Evolutionary conservation across 37 sponge, comb jelly and placozoan genomes (phyloP).

Genomic region (Oopsacas minuta): DNA sequence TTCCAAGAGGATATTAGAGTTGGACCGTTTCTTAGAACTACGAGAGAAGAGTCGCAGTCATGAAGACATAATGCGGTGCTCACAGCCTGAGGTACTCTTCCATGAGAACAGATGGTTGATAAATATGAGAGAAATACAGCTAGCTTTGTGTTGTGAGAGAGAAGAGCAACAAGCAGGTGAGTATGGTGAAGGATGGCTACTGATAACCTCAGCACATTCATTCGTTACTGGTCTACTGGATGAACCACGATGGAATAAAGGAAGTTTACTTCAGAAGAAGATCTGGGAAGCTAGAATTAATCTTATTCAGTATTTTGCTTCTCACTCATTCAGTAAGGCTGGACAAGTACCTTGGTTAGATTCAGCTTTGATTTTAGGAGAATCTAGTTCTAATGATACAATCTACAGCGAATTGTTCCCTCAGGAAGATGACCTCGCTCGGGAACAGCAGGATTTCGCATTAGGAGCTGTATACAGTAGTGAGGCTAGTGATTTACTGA

Average conservation of each 20-base stretch:
- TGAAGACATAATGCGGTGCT: not conserved
- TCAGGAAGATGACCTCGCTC: not conserved
- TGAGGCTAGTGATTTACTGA: not conserved
- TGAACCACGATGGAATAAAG: not conserved
- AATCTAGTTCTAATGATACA: not conserved
- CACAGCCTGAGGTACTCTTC: not conserved
- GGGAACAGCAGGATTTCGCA: not conserved
- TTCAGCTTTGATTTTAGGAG: not conserved
- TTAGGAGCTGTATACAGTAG: not conserved
- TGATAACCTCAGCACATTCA: slow-evolving; percentile 1
- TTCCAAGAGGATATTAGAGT: not conserved
- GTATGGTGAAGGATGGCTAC: not conserved
- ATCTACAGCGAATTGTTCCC: not conserved
- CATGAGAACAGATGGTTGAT: not conserved
- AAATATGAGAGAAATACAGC: not conserved
- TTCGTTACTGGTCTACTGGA: not conserved
- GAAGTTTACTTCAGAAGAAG: not conserved
- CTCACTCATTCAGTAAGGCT: not conserved
- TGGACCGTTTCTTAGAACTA: not conserved
- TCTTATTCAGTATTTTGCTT: slow-evolving; percentile 3
- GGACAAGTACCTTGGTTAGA: not conserved
- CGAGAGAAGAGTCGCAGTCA: not conserved
- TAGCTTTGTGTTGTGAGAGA: not conserved
- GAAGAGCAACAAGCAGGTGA: not conserved
- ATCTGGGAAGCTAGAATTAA: not conserved